Conservation (phyloP, 2,113 vertebrate genomes). For the Odocoileus hemionus region DNA sequence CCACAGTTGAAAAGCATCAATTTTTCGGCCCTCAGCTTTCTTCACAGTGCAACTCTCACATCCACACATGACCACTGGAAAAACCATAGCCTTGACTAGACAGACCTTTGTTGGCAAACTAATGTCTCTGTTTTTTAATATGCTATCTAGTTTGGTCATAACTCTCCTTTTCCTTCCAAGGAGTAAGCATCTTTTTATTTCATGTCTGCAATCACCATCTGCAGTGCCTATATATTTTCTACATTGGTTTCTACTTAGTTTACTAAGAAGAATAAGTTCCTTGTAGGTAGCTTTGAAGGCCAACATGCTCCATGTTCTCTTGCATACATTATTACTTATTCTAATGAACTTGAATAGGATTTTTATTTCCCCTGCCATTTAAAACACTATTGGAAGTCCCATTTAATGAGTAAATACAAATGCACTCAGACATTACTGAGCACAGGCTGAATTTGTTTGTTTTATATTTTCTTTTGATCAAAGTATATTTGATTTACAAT, state of each 20-base stretch:
- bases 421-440: background rate
- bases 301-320: slow-evolving; percentile 41
- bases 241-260: slow-evolving; percentile 12
- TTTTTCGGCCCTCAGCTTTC: too few relatives aligned
- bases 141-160: too few relatives aligned
- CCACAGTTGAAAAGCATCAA: too few relatives aligned
- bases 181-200: too few relatives aligned
- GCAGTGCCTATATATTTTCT: slow-evolving; percentile 32
- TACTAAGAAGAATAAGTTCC: slow-evolving; percentile 44
- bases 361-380: slow-evolving; percentile 71
- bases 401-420: slow-evolving; percentile 26
- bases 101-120: too few relatives aligned
- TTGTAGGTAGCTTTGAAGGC: slow-evolving; percentile 42
- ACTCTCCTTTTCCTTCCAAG: too few relatives aligned
- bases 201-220: too few relatives aligned
- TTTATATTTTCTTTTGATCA: background rate
- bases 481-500: background rate
- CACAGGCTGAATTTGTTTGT: background rate
- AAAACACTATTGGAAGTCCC: slow-evolving; percentile 44
- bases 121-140: too few relatives aligned
- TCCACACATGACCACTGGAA: too few relatives aligned
- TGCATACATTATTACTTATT: slow-evolving; percentile 58
- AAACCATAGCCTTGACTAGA: too few relatives aligned
- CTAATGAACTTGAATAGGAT: slow-evolving; percentile 70
- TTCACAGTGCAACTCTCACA: too few relatives aligned